Conservation (phyloP, 1,140 invertebrate genomes). For the Megathymus violae region DNA sequence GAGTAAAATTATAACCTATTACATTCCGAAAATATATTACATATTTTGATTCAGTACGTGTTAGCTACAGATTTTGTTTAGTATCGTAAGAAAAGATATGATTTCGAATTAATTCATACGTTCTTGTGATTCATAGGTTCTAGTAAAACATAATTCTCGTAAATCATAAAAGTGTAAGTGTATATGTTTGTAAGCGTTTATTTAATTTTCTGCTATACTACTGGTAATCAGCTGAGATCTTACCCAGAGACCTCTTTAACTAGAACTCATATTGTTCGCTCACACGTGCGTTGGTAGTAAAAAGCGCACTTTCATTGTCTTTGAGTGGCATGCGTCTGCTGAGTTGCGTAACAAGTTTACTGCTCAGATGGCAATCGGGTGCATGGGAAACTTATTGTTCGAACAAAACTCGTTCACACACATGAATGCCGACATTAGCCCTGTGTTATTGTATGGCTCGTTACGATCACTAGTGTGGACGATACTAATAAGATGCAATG, state of each 20-base stretch:
- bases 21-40: too few relatives aligned
- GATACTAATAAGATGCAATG: slow-evolving; percentile 31
- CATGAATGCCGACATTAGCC: slow-evolving; percentile 68
- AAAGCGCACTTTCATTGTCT: slow-evolving; percentile 74
- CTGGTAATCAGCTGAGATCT: slow-evolving; percentile 16
- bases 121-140: too few relatives aligned
- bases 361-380: slow-evolving; percentile 71
- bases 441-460: slow-evolving; percentile 54
- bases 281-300: slow-evolving; percentile 64
- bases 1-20: too few relatives aligned
- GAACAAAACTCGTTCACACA: slow-evolving; percentile 71
- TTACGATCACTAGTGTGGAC: slow-evolving; percentile 53
- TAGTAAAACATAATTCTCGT: too few relatives aligned
- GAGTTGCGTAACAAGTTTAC: slow-evolving; percentile 68
- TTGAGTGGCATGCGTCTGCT: slow-evolving; percentile 68
- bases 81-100: too few relatives aligned
- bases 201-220: not conserved
- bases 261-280: slow-evolving; percentile 62
- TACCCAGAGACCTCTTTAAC: slow-evolving; percentile 61
- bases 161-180: too few relatives aligned
- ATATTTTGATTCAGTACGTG: too few relatives aligned
- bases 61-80: too few relatives aligned
- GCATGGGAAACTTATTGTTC: slow-evolving; percentile 76
- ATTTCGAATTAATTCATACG: too few relatives aligned
- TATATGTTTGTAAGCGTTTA: not conserved